Evolutionary conservation across 2,888 invertebrate genomes (phyloP).

Genomic region (Onthophagus sagittarius): DNA sequence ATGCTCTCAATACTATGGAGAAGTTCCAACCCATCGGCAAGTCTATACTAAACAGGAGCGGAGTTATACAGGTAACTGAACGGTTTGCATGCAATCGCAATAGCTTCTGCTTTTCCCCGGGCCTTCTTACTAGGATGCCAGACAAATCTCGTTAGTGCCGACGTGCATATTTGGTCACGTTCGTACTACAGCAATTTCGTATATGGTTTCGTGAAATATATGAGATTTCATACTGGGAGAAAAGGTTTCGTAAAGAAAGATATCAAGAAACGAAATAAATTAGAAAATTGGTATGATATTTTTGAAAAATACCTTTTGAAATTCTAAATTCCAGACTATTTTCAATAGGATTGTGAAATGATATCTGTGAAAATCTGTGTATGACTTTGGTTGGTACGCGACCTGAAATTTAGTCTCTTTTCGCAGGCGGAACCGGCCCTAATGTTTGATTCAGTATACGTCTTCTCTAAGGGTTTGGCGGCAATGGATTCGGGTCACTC

Average conservation of each 20-base stretch:
- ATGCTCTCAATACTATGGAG: slow-evolving; percentile 79
- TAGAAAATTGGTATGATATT: too few species aligned
- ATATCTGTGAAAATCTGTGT: slow-evolving; percentile 12
- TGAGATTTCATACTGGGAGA: neutral
- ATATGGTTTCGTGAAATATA: neutral
- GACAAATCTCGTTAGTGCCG: neutral
- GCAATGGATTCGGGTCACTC: slow-evolving; percentile 68
- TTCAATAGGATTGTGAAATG: neutral
- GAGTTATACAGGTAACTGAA: slow-evolving; percentile 59
- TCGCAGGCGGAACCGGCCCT: slow-evolving; percentile 80
- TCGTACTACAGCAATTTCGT: neutral
- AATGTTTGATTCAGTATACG: slow-evolving; percentile 81
- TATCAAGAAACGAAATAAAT: neutral
- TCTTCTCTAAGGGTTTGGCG: slow-evolving; percentile 73
- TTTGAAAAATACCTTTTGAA: neutral
- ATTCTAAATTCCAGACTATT: neutral
- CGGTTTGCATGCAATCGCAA: slow-evolving; percentile 4
- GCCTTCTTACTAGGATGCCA: neutral
- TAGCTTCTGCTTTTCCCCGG: slow-evolving; percentile 12
- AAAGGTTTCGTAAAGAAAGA: neutral
- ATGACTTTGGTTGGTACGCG: slow-evolving; percentile 11
- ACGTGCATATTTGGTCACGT: neutral
- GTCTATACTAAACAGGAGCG: slow-evolving; percentile 66
- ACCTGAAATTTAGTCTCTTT: slow-evolving; percentile 6
- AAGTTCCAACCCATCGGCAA: slow-evolving; percentile 83